Conservation (phyloP, 2,888 invertebrate species). For the Lochmaea capreae region DNA sequence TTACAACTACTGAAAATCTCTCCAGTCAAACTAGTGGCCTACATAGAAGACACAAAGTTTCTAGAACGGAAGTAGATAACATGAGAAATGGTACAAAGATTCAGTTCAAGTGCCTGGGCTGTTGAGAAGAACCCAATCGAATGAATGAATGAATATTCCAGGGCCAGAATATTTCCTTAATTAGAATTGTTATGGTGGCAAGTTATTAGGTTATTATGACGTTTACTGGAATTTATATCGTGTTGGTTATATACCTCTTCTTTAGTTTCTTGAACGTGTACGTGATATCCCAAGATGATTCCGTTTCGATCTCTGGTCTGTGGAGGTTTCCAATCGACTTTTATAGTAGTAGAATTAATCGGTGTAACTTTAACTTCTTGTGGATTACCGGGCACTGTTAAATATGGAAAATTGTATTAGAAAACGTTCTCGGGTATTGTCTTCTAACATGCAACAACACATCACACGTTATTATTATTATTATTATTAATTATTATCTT, state of each 20-base stretch:
- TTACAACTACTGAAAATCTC: too few species aligned
- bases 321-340: constrained; percentile 95
- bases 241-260: constrained; percentile 74
- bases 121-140: too few species aligned
- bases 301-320: constrained; percentile 92
- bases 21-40: too few species aligned
- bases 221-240: too few species aligned
- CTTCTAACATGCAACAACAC: constrained; percentile 60
- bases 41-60: too few species aligned
- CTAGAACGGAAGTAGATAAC: too few species aligned
- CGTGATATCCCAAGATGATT: constrained; percentile 96
- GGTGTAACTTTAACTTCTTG: constrained; percentile 89
- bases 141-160: too few species aligned
- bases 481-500: constrained; percentile 37
- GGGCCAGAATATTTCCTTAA: too few species aligned
- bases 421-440: constrained; percentile 15
- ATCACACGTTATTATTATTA: constrained; percentile 59
- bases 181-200: too few species aligned
- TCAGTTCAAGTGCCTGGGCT: too few species aligned
- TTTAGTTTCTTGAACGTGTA: constrained; percentile 91
- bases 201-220: too few species aligned
- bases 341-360: constrained; percentile 95
- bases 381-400: constrained; percentile 97
- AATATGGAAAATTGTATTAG: constrained; percentile 44
- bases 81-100: too few species aligned